phyloP scores from a whole-genome alignment of 2,113 vertebrate species.

The Syngnathus floridae region DNA sequence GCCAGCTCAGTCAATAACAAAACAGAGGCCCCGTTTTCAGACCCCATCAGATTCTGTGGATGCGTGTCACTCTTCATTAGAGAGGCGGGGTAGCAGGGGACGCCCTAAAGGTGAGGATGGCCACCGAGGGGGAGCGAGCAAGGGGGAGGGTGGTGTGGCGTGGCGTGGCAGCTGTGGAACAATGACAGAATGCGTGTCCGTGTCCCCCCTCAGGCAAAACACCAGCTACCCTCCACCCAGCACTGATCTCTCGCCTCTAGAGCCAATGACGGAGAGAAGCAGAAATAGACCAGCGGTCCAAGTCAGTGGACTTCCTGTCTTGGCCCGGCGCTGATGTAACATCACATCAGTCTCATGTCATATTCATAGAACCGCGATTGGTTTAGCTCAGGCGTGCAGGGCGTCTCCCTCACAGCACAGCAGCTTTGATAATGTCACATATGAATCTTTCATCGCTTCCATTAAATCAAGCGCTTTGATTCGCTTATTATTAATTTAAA shows the following conservation, averaged over 20 bases:
- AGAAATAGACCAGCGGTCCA: slow-evolving; percentile 60
- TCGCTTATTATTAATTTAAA: slow-evolving; percentile 69
- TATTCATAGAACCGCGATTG: slow-evolving; percentile 63
- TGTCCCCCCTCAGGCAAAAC: slow-evolving; percentile 67
- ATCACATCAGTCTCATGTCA: slow-evolving; percentile 59
- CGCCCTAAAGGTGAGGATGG: slow-evolving; percentile 63
- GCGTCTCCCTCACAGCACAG: slow-evolving; percentile 50
- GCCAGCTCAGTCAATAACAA: slow-evolving; percentile 59
- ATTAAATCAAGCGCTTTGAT: slow-evolving; percentile 69
- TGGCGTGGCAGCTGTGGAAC: slow-evolving; percentile 67
- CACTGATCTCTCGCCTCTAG: slow-evolving; percentile 63
- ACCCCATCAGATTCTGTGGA: slow-evolving; percentile 65
- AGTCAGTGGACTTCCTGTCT: slow-evolving; percentile 48
- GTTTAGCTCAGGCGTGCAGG: slow-evolving; percentile 54
- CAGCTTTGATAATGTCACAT: slow-evolving; percentile 68
- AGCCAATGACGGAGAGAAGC: slow-evolving; percentile 32
- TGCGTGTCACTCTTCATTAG: slow-evolving; percentile 73
- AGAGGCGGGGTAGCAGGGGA: slow-evolving; percentile 59
- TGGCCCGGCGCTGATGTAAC: slow-evolving; percentile 51
- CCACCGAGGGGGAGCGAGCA: slow-evolving; percentile 22
- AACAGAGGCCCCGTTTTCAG: slow-evolving; percentile 53
- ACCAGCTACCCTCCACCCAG: slow-evolving; percentile 67
- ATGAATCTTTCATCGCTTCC: slow-evolving; percentile 68
- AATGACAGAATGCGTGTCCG: slow-evolving; percentile 70
- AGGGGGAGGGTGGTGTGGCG: slow-evolving; percentile 24